Evolutionary conservation across 2,113 vertebrate species (phyloP), one percentile per base, ranked within the genome.

Genomic region (Sapajus apella): DNA sequence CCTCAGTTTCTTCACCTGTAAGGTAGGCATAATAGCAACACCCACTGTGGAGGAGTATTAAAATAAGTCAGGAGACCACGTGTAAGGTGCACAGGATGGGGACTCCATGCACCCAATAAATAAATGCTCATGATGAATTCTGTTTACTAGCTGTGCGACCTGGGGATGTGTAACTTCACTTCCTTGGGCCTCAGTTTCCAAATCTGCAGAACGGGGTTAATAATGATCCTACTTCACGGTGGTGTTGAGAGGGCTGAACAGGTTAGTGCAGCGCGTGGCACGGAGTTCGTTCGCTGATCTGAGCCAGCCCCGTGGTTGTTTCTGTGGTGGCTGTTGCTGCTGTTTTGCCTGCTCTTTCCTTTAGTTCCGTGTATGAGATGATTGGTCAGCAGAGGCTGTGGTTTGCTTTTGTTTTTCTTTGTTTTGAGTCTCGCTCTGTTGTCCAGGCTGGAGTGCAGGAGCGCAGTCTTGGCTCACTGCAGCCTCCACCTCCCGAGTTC

Each of bases 171-270:
- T 64, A n/a, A 32, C 47, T 79, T 40, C 16, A 30, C 52, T 37
- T 89, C 72, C 45, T 77, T 17, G 61, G 37, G 52, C 73, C 55
- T 89, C 73, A 20, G 55, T 80, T 91, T 72, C 75, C 66, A 66
- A 13, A 87, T 84, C 77, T 86, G 37, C 82, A 95, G 80, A 84
- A 43, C 77, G 79, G 68, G 50, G 11, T 5, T 85, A 20, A n/a
- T 40, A 76, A 35, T 70, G 40, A 3, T 8, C 13, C 18, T 12
- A 20, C 55, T 16, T 18, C 8, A 2, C 6, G 8, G 14, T 12
- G 18, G 75, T 6, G 5, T 2, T 56, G 45, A 32, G 37, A 43
- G 10, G 85, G 35, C 35, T 21, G 66, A 90, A 35, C 10, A 25
- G 17, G 25, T 58, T 40, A 30, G 70, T n/a, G 27, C 32, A 6